phyloP scores from a whole-genome alignment of 2,888 invertebrate species.

The Alsophila aescularia region DNA sequence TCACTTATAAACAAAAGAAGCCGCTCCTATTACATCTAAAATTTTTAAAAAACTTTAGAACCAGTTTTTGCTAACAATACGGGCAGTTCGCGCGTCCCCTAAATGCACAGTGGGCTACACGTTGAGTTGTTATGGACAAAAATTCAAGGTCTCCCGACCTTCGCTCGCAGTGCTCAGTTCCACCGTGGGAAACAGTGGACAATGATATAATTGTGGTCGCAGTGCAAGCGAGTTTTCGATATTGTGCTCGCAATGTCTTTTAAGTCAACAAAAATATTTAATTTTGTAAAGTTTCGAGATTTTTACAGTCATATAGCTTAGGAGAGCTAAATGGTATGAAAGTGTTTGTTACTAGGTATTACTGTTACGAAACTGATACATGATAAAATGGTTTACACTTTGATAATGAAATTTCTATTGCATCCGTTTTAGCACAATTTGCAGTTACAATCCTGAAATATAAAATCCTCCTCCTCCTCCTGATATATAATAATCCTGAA shows the following conservation, averaged over 20 bases:
- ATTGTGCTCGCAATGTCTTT: background rate
- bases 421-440: too few species aligned
- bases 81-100: slow-evolving; percentile 22
- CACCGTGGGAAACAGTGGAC: slow-evolving; percentile 35
- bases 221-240: slow-evolving; percentile 15
- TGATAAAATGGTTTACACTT: too few species aligned
- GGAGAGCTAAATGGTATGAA: too few species aligned
- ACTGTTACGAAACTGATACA: too few species aligned
- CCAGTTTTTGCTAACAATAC: slow-evolving; percentile 26
- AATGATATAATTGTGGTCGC: slow-evolving; percentile 26
- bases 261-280: background rate
- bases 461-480: too few species aligned
- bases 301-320: too few species aligned
- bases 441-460: too few species aligned
- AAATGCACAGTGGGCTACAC: slow-evolving; percentile 15
- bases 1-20: slow-evolving; percentile 28
- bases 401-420: too few species aligned
- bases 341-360: too few species aligned
- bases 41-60: slow-evolving; percentile 20
- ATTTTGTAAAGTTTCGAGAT: too few species aligned
- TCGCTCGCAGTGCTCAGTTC: slow-evolving; percentile 17
- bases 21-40: slow-evolving; percentile 31
- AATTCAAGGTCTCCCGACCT: slow-evolving; percentile 37
- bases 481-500: too few species aligned
- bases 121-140: slow-evolving; percentile 30